Evolutionary conservation across 2,888 invertebrate species (phyloP).

Genomic region (Lymantria monacha): DNA sequence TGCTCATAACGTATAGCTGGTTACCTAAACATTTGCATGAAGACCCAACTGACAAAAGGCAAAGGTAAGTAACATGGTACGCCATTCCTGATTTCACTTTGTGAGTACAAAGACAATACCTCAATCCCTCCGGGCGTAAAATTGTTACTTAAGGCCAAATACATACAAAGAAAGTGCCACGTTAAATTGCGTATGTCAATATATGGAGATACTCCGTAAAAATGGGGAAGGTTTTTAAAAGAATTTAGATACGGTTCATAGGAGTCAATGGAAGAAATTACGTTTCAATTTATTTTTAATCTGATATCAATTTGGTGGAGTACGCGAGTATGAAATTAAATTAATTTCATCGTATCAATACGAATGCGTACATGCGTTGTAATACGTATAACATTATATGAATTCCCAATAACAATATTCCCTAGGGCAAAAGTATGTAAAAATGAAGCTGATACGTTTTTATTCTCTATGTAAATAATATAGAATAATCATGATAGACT

Average conservation of each 20-base stretch:
- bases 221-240: slow-evolving; percentile 5
- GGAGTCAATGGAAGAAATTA: slow-evolving; percentile 1
- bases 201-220: slow-evolving; percentile 16
- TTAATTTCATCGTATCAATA: slow-evolving; percentile 6
- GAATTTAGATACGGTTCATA: not conserved
- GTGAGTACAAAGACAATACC: slow-evolving; percentile 29
- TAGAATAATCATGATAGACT: not conserved
- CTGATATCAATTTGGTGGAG: slow-evolving; percentile 5
- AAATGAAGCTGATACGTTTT: not conserved
- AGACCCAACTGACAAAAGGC: slow-evolving; percentile 22
- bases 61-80: slow-evolving; percentile 14
- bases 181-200: slow-evolving; percentile 30
- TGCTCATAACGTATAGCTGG: slow-evolving; percentile 13
- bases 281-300: slow-evolving; percentile 6
- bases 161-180: slow-evolving; percentile 23
- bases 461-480: not conserved
- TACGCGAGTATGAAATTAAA: slow-evolving; percentile 3
- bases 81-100: slow-evolving; percentile 23
- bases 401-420: not conserved
- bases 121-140: slow-evolving; percentile 23
- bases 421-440: not conserved
- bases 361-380: not conserved
- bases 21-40: slow-evolving; percentile 24
- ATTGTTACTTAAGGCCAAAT: slow-evolving; percentile 29
- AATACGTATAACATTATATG: not conserved